Evolutionary conservation across 1,140 invertebrate genomes (phyloP), one percentile per base, ranked within the genome.

Genomic region (Kradibia gibbosae): DNA sequence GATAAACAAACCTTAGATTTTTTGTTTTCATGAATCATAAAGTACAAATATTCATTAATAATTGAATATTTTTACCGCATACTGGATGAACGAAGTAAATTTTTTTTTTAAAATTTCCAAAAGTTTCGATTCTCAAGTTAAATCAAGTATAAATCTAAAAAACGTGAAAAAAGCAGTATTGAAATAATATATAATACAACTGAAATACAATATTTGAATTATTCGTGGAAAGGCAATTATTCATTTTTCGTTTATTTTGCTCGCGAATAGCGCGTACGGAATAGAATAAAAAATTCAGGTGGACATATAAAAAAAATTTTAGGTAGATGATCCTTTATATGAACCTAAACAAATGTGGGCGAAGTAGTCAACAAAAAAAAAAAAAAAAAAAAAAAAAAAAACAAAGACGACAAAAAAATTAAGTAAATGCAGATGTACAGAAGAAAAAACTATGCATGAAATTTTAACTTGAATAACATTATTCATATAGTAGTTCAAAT

Each of bases 381-480:
- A 15, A 62, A 65, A 34, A 28, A 0, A 28, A 20, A n/a, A 39
- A 62, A 72, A 70, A 67, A 62, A 57, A n/a, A 53, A 70, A 55
- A 80, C n/a, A 62, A 65, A 34, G 42, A 0, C 45, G 28, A n/a
- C 55, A 62, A 72, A 70, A 67, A 62, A 57, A n/a, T n/a, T 36
- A 45, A 60, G 78, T 80, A 53, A 17, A 65, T 48, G 39, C 55
- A 34, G 17, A 53, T 48, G 34, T 39, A 22, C 31, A 34, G 1
- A 17, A 22, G 60, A 11, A 74, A 74, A 80, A 80, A 75, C 28
- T 74, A 60, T 65, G 78, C 71, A 80, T 80, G 67, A 80, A 80
- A 80, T 80, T 80, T 80, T 45, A n/a, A 80, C 78, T 74, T 80
- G 67, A 45, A 34, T 50, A 72, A 53, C 25, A 65, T n/a, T 55